A percentile compares a stretch with the other conserved stretches of the same genome.
These are phyloP conservation scores for Argya squamiceps DNA, from an alignment of 2,797 vertebrate species.

Conservation along the genomic window DNA sequence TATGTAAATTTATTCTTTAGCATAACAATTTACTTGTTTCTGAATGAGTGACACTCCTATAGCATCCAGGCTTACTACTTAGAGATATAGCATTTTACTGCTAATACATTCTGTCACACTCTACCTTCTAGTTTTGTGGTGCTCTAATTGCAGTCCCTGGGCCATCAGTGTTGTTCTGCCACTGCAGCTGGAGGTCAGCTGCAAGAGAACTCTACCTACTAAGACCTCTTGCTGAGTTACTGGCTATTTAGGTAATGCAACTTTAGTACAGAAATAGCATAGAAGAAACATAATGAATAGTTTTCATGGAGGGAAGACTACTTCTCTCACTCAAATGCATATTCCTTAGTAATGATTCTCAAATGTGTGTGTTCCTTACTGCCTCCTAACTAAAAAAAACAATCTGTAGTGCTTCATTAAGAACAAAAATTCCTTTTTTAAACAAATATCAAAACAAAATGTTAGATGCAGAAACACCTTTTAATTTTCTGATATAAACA, in stretches of 20 bases:
- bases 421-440: neutral
- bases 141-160: slow-evolving; percentile 83
- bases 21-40: slow-evolving; percentile 80
- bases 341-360: neutral
- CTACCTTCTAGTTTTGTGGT: slow-evolving; percentile 73
- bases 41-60: slow-evolving; percentile 70
- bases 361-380: neutral
- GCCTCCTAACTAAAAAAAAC: neutral
- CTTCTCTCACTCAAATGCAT: neutral
- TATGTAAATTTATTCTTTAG: slow-evolving; percentile 81
- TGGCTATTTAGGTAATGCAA: slow-evolving; percentile 74
- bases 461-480: neutral
- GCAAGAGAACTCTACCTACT: slow-evolving; percentile 53
- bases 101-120: slow-evolving; percentile 75
- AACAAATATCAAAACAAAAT: slow-evolving; percentile 12
- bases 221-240: slow-evolving; percentile 64
- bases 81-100: slow-evolving; percentile 79
- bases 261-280: slow-evolving; percentile 45
- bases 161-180: slow-evolving; percentile 73
- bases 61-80: slow-evolving; percentile 83
- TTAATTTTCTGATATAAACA: neutral
- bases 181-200: slow-evolving; percentile 59
- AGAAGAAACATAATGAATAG: slow-evolving; percentile 58
- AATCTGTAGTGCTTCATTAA: neutral
- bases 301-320: neutral